Evolutionary conservation across 2,888 invertebrate genomes (phyloP), one percentile per base, ranked within the genome.

Genomic region (Platycheirus albimanus): DNA sequence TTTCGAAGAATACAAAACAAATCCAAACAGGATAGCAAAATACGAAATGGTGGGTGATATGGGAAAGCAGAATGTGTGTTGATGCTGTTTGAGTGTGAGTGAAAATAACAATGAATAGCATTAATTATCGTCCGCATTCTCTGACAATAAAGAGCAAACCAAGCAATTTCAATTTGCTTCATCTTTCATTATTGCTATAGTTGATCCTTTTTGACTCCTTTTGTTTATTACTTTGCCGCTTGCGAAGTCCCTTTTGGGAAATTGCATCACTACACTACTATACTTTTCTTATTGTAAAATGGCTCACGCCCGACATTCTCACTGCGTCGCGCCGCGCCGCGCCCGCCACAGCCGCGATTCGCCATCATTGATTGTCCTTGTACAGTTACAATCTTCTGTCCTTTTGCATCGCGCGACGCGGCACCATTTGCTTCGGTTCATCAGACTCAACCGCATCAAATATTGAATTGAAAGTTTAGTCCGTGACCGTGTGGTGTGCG

Each of bases 141-240:
- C 66, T 61, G 76, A 63, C 77, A 71, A 63, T 76, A 77, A 81
- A 77, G 56, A 66, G 77, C 77, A 67, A 77, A 41, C 66, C 77
- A 67, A 81, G 81, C 81, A 81, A 81, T 81, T 81, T 81, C 77
- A 77, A 81, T 76, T 81, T 77, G 81, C 81, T 81, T 67, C 81
- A 77, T 81, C 81, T 71, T 81, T 81, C 71, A 76, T 81, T 81
- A 81, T 81, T 81, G 76, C 66, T 81, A 36, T 63, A 66, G 77
- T 77, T 77, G 77, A 81, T 81, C 77, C 61, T 71, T 72, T 72
- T 41, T 66, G 52, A 71, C 41, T 71, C 33, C 66, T 38, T n/a
- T 63, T 66, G 71, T 45, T 66, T 74, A 52, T 76, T 61, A 52
- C 38, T 66, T 51, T 19, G 30, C 28, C 33, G 30, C 20, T 28